Evolutionary conservation across 2,888 invertebrate species (phyloP), one percentile per base, ranked within the genome.

Genomic region (Ditula angustiorana): DNA sequence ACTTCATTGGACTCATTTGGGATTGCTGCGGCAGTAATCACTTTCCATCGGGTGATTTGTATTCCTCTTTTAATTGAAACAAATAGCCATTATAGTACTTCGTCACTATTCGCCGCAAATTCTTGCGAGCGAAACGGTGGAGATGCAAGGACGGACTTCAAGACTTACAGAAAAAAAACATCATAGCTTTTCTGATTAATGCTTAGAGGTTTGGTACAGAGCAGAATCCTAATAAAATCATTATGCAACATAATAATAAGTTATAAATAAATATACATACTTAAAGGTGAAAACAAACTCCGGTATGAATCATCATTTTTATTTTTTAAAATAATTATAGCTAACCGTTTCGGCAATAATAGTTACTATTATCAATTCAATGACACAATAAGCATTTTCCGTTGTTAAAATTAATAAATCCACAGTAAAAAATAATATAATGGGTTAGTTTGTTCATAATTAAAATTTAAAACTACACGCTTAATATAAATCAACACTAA

Each of bases 241-340:
- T n/a, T n/a, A n/a, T n/a, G n/a, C n/a, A 37, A 13, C 16, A 13
- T 13, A 37, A 37, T 37, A 41, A 5, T 2, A 41, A 7, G 41
- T 23, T 13, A 47, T 5, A 21, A 23, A 16, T 16, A 26, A 19
- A 2, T 47, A 8, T 7, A 10, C 7, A 46, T 24, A n/a, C 5
- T 47, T n/a, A n/a, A 10, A 46, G 50, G 50, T 56, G 33, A 81
- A 85, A 64, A 81, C 81, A 90, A 88, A 88, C 86, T 68, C 81
- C 28, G 65, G 23, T 86, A 85, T 90, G 90, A 92, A 92, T 92
- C 90, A 88, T 91, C 85, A 76, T 88, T 93, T 93, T 93, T 92
- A 90, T 92, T 93, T 93, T 92, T 93, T 92, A 88, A 93, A 93
- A 93, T 93, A 93, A 93, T 93, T 93, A 93, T 93, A 93, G 92